Evolutionary conservation across 2,888 invertebrate species (phyloP).

Genomic region (Nebria brevicollis): DNA sequence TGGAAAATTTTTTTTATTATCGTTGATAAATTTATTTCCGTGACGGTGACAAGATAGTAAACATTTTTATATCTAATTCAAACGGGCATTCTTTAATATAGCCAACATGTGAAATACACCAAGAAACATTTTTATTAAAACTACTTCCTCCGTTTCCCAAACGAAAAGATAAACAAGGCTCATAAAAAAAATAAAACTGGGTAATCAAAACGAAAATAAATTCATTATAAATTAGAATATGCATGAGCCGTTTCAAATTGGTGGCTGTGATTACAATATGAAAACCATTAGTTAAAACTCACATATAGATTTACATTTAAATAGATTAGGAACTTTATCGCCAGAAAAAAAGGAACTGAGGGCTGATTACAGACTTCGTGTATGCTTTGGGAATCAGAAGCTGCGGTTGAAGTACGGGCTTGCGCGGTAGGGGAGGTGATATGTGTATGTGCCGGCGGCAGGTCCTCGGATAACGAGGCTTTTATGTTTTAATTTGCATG

Average conservation of each 20-base stretch:
- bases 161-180: not conserved
- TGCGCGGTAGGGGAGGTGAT: conserved; percentile 10
- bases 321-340: conserved; percentile 40
- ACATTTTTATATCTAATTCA: conserved; percentile 16
- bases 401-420: not conserved
- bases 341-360: conserved; percentile 22
- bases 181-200: conserved; percentile 18
- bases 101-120: not conserved
- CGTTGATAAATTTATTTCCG: not conserved
- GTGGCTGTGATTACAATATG: conserved; percentile 38
- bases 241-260: conserved; percentile 38
- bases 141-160: not conserved
- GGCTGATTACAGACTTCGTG: not conserved
- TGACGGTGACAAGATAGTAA: not conserved
- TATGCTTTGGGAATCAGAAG: conserved; percentile 13
- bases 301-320: conserved; percentile 43
- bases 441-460: conserved; percentile 20
- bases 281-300: conserved; percentile 39
- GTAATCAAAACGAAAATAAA: conserved; percentile 21
- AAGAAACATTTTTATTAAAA: conserved; percentile 13
- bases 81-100: not conserved
- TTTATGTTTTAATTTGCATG: conserved; percentile 45
- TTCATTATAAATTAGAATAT: conserved; percentile 32
- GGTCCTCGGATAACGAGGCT: conserved; percentile 37
- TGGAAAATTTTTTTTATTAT: not conserved